These are phyloP conservation scores for Torymus aiolomorphi DNA, from an alignment of 2,888 invertebrate genomes.

Conservation along the genomic window DNA sequence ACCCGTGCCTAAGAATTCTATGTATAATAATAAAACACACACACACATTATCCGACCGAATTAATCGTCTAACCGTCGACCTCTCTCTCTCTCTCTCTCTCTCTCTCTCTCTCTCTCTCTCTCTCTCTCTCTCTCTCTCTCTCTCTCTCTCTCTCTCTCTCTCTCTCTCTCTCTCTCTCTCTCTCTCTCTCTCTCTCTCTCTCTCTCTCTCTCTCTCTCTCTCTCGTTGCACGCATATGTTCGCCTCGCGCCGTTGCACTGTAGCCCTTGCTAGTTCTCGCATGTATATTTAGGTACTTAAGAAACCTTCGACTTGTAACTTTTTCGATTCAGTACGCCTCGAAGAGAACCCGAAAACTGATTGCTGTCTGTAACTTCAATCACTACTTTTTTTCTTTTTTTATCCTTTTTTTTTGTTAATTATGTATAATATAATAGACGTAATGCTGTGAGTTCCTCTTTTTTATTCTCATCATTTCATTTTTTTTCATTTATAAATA, in stretches of 20 bases:
- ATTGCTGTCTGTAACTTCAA: neutral
- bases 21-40: conserved; percentile 48
- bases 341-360: conserved; percentile 16
- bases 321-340: neutral
- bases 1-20: conserved; percentile 37
- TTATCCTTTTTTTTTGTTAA: conserved; percentile 38
- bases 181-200: neutral
- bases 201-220: too few relatives aligned
- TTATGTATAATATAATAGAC: conserved; percentile 43
- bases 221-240: conserved; percentile 40
- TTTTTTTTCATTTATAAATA: conserved; percentile 54
- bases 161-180: neutral
- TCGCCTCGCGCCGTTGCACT: conserved; percentile 19
- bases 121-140: neutral
- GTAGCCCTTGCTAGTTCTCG: neutral
- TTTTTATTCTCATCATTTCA: neutral
- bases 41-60: conserved; percentile 43
- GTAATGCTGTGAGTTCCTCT: conserved; percentile 41
- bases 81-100: neutral
- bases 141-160: neutral
- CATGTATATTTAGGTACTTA: conserved; percentile 22
- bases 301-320: conserved; percentile 40
- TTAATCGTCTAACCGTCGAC: conserved; percentile 34
- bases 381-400: neutral
- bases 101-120: neutral